phyloP scores from a whole-genome alignment of 2,888 invertebrate genomes.

The Cetonia aurata region DNA sequence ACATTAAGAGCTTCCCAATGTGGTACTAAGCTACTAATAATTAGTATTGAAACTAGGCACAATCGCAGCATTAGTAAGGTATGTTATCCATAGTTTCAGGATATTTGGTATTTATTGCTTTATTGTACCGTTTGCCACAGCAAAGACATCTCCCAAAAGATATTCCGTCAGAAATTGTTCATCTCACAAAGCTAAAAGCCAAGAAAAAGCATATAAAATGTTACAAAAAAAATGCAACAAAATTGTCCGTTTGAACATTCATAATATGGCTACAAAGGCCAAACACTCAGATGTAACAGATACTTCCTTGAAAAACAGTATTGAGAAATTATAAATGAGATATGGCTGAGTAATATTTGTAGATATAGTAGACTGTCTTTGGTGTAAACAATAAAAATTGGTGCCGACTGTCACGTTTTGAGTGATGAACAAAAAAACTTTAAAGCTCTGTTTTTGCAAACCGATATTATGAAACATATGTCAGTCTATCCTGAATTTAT shows the following conservation, averaged over 20 bases:
- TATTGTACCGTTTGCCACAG: too few species aligned
- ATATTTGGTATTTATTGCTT: too few species aligned
- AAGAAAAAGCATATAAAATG: too few species aligned
- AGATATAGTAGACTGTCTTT: neutral
- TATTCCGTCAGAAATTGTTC: too few species aligned
- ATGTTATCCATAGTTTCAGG: too few species aligned
- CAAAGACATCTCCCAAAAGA: too few species aligned
- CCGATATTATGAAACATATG: slow-evolving; percentile 45
- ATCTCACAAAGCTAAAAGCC: too few species aligned
- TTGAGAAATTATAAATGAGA: slow-evolving; percentile 23
- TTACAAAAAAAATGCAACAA: slow-evolving; percentile 16
- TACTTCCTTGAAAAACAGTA: slow-evolving; percentile 11
- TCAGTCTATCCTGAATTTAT: slow-evolving; percentile 48
- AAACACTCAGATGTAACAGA: slow-evolving; percentile 14
- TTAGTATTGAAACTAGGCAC: too few species aligned
- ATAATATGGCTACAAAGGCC: slow-evolving; percentile 12
- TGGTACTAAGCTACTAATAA: too few species aligned
- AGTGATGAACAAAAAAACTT: slow-evolving; percentile 38
- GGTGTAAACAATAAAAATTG: slow-evolving; percentile 16
- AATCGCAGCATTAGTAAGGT: too few species aligned
- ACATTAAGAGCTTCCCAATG: too few species aligned
- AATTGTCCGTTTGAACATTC: slow-evolving; percentile 24
- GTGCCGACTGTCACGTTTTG: slow-evolving; percentile 36
- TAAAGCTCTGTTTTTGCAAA: slow-evolving; percentile 46
- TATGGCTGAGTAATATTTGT: slow-evolving; percentile 18